A percentile compares a stretch with the other conserved stretches of the same genome.
Evolutionary conservation across 2,113 vertebrate genomes (phyloP).

Genomic region (Cromileptes altivelis): DNA sequence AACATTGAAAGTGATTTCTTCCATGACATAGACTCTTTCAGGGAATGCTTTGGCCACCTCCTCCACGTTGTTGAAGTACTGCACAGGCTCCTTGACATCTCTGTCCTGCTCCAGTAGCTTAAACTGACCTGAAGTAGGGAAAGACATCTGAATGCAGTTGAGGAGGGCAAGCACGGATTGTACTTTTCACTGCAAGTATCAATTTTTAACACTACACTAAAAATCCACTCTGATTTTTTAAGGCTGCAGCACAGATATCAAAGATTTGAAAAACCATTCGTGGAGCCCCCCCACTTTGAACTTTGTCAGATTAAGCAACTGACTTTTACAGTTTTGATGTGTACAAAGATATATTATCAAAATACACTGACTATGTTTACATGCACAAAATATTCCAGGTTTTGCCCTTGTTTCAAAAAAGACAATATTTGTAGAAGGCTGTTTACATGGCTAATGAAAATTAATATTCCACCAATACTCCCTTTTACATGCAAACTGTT

Average conservation of each 20-base stretch:
- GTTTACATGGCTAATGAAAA: no score
- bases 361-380: no score
- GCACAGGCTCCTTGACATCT: conserved; percentile 98
- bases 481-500: no score
- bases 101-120: conserved; percentile 99
- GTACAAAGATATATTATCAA: background rate
- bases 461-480: no score
- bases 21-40: conserved; percentile 99
- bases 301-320: background rate
- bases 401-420: background rate
- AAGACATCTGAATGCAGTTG: background rate
- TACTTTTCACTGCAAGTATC: background rate
- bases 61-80: conserved; percentile 99
- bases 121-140: conserved; percentile 92
- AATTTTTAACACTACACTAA: background rate
- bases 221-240: background rate
- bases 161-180: background rate
- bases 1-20: conserved; percentile 99
- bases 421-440: no score
- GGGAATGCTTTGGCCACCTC: conserved; percentile 99
- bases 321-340: background rate
- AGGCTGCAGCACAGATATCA: background rate
- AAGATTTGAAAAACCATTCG: background rate
- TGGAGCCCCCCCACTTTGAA: background rate
- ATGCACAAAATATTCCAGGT: no score